These are phyloP conservation scores for Polypedilum pembai DNA, from an alignment of 1,140 invertebrate genomes.

Conservation along the genomic window DNA sequence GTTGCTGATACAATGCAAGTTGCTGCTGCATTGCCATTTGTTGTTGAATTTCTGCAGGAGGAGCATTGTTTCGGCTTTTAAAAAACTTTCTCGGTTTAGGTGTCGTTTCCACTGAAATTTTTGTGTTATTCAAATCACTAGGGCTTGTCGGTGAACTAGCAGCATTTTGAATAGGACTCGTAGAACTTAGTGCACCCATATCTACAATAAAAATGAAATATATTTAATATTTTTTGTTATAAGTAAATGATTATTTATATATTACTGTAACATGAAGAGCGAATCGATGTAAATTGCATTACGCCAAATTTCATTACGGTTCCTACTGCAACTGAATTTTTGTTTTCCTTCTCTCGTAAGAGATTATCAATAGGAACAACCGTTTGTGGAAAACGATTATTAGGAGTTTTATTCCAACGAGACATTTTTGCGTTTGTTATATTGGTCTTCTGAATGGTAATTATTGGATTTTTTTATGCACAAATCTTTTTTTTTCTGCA, in stretches of 20 bases:
- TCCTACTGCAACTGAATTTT: conserved; percentile 66
- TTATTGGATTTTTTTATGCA: too few species aligned
- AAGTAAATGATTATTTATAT: conserved; percentile 30
- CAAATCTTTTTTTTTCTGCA: too few species aligned
- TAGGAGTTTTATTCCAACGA: conserved; percentile 53
- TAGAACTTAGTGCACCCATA: conserved; percentile 27
- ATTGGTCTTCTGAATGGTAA: background rate
- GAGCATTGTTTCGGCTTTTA: conserved; percentile 68
- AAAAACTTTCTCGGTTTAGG: conserved; percentile 83
- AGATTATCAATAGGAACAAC: conserved; percentile 53
- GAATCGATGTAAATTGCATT: conserved; percentile 83
- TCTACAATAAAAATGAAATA: conserved; percentile 31
- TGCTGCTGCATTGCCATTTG: conserved; percentile 50
- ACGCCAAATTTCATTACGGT: conserved; percentile 90
- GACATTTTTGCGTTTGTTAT: conserved; percentile 46
- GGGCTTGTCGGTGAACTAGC: conserved; percentile 49
- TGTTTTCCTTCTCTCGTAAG: conserved; percentile 71
- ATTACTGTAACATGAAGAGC: conserved; percentile 67
- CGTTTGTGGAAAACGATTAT: conserved; percentile 33
- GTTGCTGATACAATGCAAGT: conserved; percentile 44
- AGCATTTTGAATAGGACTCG: conserved; percentile 51
- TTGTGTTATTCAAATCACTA: conserved; percentile 48
- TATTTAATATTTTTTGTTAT: too few species aligned
- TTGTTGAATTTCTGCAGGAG: conserved; percentile 44
- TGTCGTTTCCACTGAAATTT: conserved; percentile 40